A percentile compares a stretch with the other conserved stretches of the same genome.
phyloP scores from a whole-genome alignment of 2,113 vertebrate species.

The Corythornis madagascariensis region DNA sequence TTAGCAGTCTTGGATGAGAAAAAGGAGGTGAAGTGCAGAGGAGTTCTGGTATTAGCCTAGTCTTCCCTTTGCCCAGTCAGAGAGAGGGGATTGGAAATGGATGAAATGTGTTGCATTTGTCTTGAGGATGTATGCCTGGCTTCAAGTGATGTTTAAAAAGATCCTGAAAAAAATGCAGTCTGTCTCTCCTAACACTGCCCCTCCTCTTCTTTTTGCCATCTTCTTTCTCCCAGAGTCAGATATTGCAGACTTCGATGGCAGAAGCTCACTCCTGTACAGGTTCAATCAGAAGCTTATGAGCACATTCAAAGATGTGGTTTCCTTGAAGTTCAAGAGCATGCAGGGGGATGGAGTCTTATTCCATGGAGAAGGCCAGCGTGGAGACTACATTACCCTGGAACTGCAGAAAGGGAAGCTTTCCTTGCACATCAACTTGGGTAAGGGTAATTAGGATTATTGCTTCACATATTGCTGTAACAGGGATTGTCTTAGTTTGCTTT shows the following conservation, averaged over 20 bases:
- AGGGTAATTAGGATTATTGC: neutral
- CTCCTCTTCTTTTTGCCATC: neutral
- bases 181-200: neutral
- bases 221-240: slow-evolving; percentile 83
- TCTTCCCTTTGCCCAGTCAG: neutral
- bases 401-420: slow-evolving; percentile 88
- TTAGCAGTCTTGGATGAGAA: neutral
- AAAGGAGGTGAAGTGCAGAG: neutral
- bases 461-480: neutral
- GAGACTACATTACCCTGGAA: slow-evolving; percentile 94
- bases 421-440: slow-evolving; percentile 92
- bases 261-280: slow-evolving; percentile 95
- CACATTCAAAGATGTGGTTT: slow-evolving; percentile 96
- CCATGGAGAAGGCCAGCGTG: slow-evolving; percentile 94
- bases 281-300: slow-evolving; percentile 99
- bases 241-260: slow-evolving; percentile 93
- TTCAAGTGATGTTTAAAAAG: neutral
- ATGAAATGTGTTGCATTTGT: fast-evolving
- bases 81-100: neutral
- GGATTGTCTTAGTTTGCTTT: neutral
- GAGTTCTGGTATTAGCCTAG: neutral
- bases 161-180: neutral
- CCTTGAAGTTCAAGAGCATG: slow-evolving; percentile 94
- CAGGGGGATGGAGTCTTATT: slow-evolving; percentile 93
- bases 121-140: neutral